Evolutionary conservation across 1,140 invertebrate genomes (phyloP), one percentile per base, ranked within the genome.

Genomic region (Penaeus japonicus): DNA sequence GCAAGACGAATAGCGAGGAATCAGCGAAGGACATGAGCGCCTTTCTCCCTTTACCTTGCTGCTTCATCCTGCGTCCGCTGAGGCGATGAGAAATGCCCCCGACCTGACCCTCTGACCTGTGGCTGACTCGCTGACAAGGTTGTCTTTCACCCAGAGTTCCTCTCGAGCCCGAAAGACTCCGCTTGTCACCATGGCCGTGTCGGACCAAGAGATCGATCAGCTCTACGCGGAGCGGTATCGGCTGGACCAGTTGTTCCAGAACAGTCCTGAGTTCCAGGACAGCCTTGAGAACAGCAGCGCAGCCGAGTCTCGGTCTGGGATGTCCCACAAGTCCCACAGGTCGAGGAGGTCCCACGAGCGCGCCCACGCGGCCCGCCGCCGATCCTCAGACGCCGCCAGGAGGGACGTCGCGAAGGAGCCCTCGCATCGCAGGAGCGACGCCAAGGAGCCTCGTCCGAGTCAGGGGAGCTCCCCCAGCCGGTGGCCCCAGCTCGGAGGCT

Each of bases 231-330:
- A 65, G 30, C 65, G 87, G 32, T 88, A 88, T 35, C 53, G 87
- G 22, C 62, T 70, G 4, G 86, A 82, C 27, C 79, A 75, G 65
- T 32, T 77, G 62, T 82, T 82, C 62, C 80, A 82, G 27, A 73
- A 83, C 87, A 88, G 80, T 83, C 87, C 80, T 39, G 80, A 88
- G 35, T 88, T 78, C 70, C 80, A 57, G 80, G 87, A 88, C 87
- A 88, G 87, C 73, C 80, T 88, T 54, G 87, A 88, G 70, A 82
- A 83, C 80, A 77, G 87, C 80, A 85, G 84, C 39, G 73, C 30
- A 62, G 53, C 80, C 53, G 30, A 59, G 62, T 75, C 86, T 27
- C 84, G 22, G 17, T 84, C 81, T 4, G 59, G 17, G 32, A 20
- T 47, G 59, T 84, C 81, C 27, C 35, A n/a, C 24, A 59, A 35